Conservation (phyloP, 2,888 invertebrate species). For the Euphydryas editha region DNA sequence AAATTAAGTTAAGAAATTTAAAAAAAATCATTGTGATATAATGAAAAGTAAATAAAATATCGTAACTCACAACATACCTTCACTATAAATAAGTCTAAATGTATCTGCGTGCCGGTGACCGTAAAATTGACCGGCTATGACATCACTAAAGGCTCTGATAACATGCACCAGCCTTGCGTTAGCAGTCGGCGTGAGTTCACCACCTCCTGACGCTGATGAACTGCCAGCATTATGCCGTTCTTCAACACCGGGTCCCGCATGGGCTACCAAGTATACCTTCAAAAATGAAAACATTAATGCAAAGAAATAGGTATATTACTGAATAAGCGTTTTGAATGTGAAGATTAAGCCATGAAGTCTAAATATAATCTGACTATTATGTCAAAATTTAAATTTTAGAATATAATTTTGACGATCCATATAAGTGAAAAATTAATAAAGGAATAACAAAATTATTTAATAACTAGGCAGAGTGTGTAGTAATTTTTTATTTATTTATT, state of each 20-base stretch:
- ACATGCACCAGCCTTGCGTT: slow-evolving; percentile 90
- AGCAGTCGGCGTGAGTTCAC: slow-evolving; percentile 86
- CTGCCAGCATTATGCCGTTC: slow-evolving; percentile 90
- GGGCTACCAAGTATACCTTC: slow-evolving; percentile 95
- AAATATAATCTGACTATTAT: too few species aligned
- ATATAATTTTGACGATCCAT: too few species aligned
- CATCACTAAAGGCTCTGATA: slow-evolving; percentile 89
- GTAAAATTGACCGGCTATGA: slow-evolving; percentile 96
- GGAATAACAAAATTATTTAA: too few species aligned
- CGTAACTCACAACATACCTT: slow-evolving; percentile 58
- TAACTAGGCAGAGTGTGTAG: too few species aligned
- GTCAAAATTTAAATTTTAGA: too few species aligned
- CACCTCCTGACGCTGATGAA: slow-evolving; percentile 80
- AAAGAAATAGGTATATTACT: not conserved
- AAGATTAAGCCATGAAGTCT: too few species aligned
- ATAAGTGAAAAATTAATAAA: too few species aligned
- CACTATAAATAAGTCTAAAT: slow-evolving; percentile 92
- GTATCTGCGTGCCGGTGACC: slow-evolving; percentile 96
- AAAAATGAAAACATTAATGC: slow-evolving; percentile 2
- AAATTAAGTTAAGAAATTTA: too few species aligned
- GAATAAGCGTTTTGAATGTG: not conserved
- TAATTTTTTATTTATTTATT: too few species aligned
- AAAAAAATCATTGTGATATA: too few species aligned
- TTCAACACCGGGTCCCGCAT: slow-evolving; percentile 95
- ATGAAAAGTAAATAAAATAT: not conserved